Conservation (phyloP, 2,888 invertebrate genomes). For the Brachynemurus nebulosus region DNA sequence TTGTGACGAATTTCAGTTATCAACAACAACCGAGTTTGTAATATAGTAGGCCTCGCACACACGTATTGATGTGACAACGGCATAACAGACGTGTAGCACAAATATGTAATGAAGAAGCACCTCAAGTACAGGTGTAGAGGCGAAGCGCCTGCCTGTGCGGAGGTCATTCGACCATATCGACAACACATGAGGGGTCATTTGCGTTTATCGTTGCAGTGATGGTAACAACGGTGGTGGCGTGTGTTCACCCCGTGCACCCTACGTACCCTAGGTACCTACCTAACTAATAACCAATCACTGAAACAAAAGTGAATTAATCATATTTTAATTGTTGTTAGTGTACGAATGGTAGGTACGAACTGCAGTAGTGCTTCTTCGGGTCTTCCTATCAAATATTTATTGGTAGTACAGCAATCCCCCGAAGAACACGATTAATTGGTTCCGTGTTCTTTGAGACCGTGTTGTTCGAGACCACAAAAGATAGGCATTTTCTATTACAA, state of each 20-base stretch:
- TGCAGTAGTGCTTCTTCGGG: neutral
- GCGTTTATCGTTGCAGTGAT: too few relatives aligned
- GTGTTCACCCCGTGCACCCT: too few relatives aligned
- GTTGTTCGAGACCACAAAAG: too few relatives aligned
- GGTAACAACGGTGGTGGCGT: too few relatives aligned
- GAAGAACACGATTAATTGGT: too few relatives aligned
- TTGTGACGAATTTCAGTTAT: neutral
- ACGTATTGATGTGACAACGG: too few relatives aligned
- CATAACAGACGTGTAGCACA: too few relatives aligned
- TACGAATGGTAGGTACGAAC: neutral
- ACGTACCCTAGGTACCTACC: neutral
- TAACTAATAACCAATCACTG: slow-evolving; percentile 1
- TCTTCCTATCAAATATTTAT: too few relatives aligned
- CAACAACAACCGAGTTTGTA: neutral
- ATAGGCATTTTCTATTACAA: too few relatives aligned
- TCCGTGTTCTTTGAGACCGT: too few relatives aligned
- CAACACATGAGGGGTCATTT: neutral
- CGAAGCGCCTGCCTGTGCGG: too few relatives aligned
- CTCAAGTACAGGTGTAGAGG: slow-evolving; percentile 1
- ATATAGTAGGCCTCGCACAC: neutral
- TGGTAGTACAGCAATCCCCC: too few relatives aligned
- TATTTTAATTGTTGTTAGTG: neutral
- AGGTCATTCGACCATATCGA: slow-evolving; percentile 2
- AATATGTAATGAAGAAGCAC: neutral
- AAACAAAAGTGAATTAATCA: neutral